A percentile compares a stretch with the other conserved stretches of the same genome.
These are phyloP conservation scores for Empidonax traillii DNA, from an alignment of 2,113 vertebrate genomes.

Conservation along the genomic window DNA sequence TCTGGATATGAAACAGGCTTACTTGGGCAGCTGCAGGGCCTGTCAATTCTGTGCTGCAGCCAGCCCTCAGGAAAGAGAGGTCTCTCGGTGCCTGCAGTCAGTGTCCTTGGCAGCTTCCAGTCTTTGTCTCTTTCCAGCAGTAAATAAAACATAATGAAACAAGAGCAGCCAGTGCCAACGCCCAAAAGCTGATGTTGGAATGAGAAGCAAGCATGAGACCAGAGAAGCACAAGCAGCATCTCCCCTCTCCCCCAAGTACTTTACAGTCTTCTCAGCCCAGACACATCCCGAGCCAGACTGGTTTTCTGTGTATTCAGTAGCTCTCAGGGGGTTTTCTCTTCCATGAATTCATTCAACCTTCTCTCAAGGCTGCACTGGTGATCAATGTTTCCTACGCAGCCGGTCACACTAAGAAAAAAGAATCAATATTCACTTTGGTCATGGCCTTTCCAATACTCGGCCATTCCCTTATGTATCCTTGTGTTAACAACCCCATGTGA, in stretches of 20 bases:
- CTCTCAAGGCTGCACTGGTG: not conserved
- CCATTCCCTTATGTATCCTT: not conserved
- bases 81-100: not conserved
- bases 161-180: not conserved
- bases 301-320: not conserved
- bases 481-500: not conserved
- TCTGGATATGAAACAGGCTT: not conserved
- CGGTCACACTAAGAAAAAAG: not conserved
- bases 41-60: not conserved
- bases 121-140: not conserved
- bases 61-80: not conserved
- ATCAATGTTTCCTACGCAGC: not conserved
- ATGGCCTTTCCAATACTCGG: not conserved
- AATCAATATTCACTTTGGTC: not conserved
- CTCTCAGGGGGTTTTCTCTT: not conserved
- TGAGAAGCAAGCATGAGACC: not conserved
- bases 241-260: not conserved
- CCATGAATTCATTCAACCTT: not conserved
- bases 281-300: not conserved
- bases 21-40: fast-evolving
- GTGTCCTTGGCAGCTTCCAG: not conserved
- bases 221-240: not conserved
- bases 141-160: constrained; percentile 5
- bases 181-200: not conserved
- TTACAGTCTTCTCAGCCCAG: not conserved